Evolutionary conservation across 2,113 vertebrate species (phyloP).

Genomic region (Gorsachius goisagi): DNA sequence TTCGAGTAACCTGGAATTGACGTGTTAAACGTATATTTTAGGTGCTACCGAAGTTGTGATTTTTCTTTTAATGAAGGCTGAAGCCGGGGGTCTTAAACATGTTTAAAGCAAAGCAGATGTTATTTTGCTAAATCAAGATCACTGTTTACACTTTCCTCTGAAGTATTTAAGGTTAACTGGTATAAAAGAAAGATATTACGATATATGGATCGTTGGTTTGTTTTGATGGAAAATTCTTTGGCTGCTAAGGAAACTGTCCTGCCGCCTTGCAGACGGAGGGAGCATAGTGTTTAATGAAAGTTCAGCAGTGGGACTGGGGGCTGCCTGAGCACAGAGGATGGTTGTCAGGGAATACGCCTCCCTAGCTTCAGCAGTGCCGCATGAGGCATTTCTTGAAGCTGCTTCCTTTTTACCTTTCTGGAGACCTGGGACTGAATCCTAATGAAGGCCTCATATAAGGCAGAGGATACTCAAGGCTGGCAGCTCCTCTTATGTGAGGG

Average conservation of each 20-base stretch:
- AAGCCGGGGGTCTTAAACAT: background rate
- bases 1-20: background rate
- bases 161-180: background rate
- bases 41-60: background rate
- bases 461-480: background rate
- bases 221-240: conserved; percentile 16
- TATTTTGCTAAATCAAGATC: conserved; percentile 12
- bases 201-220: background rate
- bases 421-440: background rate
- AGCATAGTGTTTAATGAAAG: background rate
- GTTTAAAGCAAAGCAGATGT: conserved; percentile 21
- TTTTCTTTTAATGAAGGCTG: background rate
- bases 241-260: background rate
- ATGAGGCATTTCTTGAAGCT: background rate
- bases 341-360: background rate
- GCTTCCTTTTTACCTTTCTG: background rate
- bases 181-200: background rate
- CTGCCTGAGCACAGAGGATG: background rate
- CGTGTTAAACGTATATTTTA: background rate
- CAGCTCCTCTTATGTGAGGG: background rate
- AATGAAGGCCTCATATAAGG: background rate
- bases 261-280: background rate
- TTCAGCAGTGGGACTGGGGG: background rate
- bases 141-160: background rate
- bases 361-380: background rate